Evolutionary conservation across 2,797 vertebrate species (phyloP).

Genomic region (Morus bassanus): DNA sequence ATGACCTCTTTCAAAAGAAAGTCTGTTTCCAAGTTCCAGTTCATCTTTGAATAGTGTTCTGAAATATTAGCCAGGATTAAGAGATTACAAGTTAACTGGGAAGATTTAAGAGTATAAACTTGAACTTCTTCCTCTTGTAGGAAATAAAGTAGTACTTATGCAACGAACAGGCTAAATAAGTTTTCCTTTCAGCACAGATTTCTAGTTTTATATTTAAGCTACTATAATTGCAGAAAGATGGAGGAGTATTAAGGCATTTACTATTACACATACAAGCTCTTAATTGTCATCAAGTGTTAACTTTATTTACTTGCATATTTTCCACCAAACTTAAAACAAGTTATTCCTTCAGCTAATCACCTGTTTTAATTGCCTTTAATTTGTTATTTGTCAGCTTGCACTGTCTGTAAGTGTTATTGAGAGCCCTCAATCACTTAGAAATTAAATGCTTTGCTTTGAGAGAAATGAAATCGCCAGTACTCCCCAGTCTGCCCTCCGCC

Average conservation of each 20-base stretch:
- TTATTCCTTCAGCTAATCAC: neutral
- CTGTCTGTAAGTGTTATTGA: neutral
- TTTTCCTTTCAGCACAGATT: neutral
- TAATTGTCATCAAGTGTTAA: neutral
- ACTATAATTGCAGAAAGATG: neutral
- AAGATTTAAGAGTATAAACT: neutral
- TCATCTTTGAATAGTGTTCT: neutral
- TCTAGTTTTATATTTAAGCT: neutral
- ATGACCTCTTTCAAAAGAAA: neutral
- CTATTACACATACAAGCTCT: neutral
- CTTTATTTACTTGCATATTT: neutral
- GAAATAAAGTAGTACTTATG: neutral
- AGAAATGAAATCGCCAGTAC: neutral
- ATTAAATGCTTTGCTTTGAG: neutral
- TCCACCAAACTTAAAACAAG: neutral
- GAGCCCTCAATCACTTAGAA: neutral
- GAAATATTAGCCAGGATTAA: slow-evolving; percentile 1
- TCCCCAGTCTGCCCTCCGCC: neutral
- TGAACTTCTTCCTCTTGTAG: neutral
- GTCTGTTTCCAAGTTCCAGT: neutral
- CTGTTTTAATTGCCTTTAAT: neutral
- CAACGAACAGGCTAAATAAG: neutral
- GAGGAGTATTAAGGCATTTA: neutral
- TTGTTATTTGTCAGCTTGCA: neutral
- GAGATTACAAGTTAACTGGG: slow-evolving; percentile 2